Percentiles rank a stretch among this genome's conserved stretches.
Evolutionary conservation across 2,113 vertebrate genomes (phyloP).

Genomic region (Triplophysa dalaica): DNA sequence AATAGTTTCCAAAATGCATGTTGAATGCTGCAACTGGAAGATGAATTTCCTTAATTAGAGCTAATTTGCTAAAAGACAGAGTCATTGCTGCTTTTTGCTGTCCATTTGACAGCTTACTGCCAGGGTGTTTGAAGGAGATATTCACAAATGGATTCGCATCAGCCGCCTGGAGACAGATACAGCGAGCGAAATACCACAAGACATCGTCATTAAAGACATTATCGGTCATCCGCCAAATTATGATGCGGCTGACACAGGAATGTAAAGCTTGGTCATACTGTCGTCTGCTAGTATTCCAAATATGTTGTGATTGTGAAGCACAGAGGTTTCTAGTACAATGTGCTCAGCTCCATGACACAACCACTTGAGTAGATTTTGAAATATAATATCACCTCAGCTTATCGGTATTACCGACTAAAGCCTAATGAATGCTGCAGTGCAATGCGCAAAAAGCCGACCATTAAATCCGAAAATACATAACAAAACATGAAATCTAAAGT

Average conservation of each 20-base stretch:
- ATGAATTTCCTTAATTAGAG: neutral
- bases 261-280: constrained; percentile 3
- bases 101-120: neutral
- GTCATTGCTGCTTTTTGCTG: neutral
- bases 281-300: neutral
- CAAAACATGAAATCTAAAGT: neutral
- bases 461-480: neutral
- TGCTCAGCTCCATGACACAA: neutral
- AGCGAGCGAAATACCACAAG: neutral
- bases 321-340: neutral
- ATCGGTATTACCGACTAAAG: neutral
- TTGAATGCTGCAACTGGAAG: neutral
- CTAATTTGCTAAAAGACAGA: neutral
- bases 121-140: too few relatives aligned
- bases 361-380: constrained; percentile 1
- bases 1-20: neutral
- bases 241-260: neutral
- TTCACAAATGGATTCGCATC: neutral
- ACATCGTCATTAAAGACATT: neutral
- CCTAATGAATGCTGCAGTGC: neutral
- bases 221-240: constrained; percentile 3
- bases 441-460: neutral
- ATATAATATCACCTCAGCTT: constrained; percentile 2
- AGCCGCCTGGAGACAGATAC: neutral
- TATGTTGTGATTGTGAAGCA: neutral